Base-by-base conservation (phyloP, 2,797 vertebrate genomes). In the Benthosema pterotum region DNA sequence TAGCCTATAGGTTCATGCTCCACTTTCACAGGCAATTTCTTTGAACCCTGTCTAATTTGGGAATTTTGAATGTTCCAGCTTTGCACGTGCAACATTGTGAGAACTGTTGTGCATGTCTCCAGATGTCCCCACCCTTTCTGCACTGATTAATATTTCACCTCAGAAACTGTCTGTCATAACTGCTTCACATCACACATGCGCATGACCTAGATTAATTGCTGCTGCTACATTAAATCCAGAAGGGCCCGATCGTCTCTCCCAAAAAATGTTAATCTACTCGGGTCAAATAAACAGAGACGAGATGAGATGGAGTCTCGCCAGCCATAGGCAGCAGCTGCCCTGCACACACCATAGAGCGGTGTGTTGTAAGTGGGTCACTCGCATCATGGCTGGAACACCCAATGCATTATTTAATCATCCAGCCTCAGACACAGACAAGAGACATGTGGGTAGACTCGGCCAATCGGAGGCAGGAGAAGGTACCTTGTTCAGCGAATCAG, bases 101-200 rank as follows among this genome's bases (percentile, higher is more conserved):
- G 74, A 67, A 80, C 69, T 77, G 60, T 72, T 48, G 62, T 71
- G 64, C 75, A 65, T 77, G 79, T 60, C 78, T 72, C 78, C 84
- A 89, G 82, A 85, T 83, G 83, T 83, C 67, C 68, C 65, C 67
- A 42, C 68, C 76, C 79, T 75, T 32, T 22, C 69, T 17, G 56
- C 16, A 6, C 71, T 82, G 65, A 90, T 91, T 87, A 89, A 89
- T 91, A 90, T 85, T 92, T 88, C 57, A 88, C 67, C 67, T 87
- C 83, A 72, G 82, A 81, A 77, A 61, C 79, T 38, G 77, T 87
- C 84, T 88, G 86, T 90, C 87, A 85, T 11, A 52, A 65, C 66
- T 15, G 47, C 65, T 89, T 65, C 82, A 55, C 80, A 38, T 90
- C 88, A 84, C 45, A 61, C 67, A 74, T 67, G 84, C 17, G 73